Conservation (phyloP, 1,140 invertebrate genomes). For the Polyergus mexicanus region DNA sequence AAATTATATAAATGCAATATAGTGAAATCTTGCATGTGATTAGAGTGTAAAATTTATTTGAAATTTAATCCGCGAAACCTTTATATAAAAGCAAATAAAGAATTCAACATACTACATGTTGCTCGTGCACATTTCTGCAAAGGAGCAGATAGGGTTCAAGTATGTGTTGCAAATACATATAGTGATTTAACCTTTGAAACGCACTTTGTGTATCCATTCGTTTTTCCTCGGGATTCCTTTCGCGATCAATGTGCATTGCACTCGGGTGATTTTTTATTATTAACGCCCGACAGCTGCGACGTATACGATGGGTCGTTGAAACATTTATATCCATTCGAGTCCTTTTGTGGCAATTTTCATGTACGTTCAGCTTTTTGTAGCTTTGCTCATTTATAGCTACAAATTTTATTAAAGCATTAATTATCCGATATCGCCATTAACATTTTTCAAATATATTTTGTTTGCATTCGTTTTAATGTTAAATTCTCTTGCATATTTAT, state of each 20-base stretch:
- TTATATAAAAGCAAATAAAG: neutral
- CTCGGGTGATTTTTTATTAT: conserved; percentile 50
- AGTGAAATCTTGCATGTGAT: neutral
- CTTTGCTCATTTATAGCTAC: conserved; percentile 14
- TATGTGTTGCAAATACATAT: conserved; percentile 26
- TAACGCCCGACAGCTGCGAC: conserved; percentile 27
- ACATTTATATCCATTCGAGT: conserved; percentile 6
- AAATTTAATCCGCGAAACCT: neutral
- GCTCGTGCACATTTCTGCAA: neutral
- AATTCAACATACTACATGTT: neutral
- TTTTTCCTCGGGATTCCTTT: conserved; percentile 58
- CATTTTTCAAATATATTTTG: conserved; percentile 5
- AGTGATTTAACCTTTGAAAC: conserved; percentile 55
- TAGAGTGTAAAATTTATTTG: neutral
- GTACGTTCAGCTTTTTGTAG: conserved; percentile 5
- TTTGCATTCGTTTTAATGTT: neutral
- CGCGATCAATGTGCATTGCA: conserved; percentile 52
- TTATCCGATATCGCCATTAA: neutral
- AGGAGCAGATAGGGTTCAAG: conserved; percentile 40
- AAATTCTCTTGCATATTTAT: neutral
- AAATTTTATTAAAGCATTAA: conserved; percentile 29
- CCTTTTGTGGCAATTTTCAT: conserved; percentile 36
- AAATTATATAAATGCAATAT: neutral
- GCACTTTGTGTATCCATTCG: conserved; percentile 22
- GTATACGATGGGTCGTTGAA: conserved; percentile 54